Evolutionary conservation across 2,797 vertebrate species (phyloP), one percentile per base, ranked within the genome.

Genomic region (Prionace glauca): DNA sequence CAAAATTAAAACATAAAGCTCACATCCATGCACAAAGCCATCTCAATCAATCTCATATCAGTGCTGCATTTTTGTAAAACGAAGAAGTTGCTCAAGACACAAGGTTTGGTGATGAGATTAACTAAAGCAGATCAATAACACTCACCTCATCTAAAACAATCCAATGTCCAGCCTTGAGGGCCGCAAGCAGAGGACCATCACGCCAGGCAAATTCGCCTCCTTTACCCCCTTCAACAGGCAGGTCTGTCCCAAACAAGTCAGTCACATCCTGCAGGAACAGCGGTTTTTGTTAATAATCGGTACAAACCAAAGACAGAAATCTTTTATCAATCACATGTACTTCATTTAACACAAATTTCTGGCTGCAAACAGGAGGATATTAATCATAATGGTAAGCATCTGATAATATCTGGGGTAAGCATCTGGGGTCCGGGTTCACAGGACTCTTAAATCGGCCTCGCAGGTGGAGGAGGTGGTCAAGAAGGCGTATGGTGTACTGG

Each of bases 131-230:
- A 36, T 67, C 69, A 74, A 50, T 1, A 79, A 0, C 96, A 96
- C 97, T 97, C 96, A 98, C 99, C 98, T 99, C 99, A 96, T 99
- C 99, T 95, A 99, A 97, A 11, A 99, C 98, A 92, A 99, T 97
- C 99, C 99, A 99, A 96, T 99, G 98, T 22, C 99, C 99, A 94
- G 98, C 98, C 96, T 99, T 99, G 96, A 99, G 96, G 36, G 98
- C 99, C 91, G 98, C 98, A 96, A 99, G 96, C 16, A 99, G 97
- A 0, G 99, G 99, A 72, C 99, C 99, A 94, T 99, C 99, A 7
- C 98, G 97, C 99, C 99, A 99, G 0, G 99, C 98, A 97, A 99
- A 99, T 97, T 99, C 98, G 96, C 99, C 99, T 95, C 99, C 99
- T 96, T 98, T 99, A 7, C 99, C 99, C 77, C 99, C 99, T 97